These are phyloP conservation scores for Phaethon lepturus DNA, from an alignment of 2,113 vertebrate genomes.

Conservation along the genomic window DNA sequence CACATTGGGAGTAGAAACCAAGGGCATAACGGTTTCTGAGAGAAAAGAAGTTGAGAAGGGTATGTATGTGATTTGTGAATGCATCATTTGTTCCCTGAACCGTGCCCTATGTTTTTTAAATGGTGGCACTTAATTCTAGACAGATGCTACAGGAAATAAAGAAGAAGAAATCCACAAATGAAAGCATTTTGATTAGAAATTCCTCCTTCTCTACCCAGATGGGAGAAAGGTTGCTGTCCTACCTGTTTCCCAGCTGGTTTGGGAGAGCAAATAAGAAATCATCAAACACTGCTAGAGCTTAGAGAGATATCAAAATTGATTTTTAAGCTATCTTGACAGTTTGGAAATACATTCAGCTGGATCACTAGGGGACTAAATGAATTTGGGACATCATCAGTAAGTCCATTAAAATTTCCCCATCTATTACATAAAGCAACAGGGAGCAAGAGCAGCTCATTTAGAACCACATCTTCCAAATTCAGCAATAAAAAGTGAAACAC, in stretches of 20 bases:
- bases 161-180: not conserved
- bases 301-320: not conserved
- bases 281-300: not conserved
- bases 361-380: slow-evolving; percentile 8
- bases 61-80: not conserved
- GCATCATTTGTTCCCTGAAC: not conserved
- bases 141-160: not conserved
- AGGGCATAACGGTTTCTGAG: accelerated
- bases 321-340: not conserved
- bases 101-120: not conserved
- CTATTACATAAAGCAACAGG: slow-evolving; percentile 9
- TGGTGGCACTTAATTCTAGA: not conserved
- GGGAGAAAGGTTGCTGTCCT: not conserved
- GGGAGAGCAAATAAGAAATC: not conserved
- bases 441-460: not conserved
- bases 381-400: not conserved
- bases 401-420: not conserved
- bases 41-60: not conserved
- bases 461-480: not conserved
- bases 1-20: not conserved
- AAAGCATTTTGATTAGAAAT: not conserved
- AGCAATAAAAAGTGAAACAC: slow-evolving; percentile 6
- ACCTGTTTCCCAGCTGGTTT: not conserved
- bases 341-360: slow-evolving; percentile 17
- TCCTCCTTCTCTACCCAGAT: not conserved